A percentile compares a stretch with the other conserved stretches of the same genome.
Evolutionary conservation across 2,797 vertebrate species (phyloP).

Genomic region (Hydrolagus colliei): DNA sequence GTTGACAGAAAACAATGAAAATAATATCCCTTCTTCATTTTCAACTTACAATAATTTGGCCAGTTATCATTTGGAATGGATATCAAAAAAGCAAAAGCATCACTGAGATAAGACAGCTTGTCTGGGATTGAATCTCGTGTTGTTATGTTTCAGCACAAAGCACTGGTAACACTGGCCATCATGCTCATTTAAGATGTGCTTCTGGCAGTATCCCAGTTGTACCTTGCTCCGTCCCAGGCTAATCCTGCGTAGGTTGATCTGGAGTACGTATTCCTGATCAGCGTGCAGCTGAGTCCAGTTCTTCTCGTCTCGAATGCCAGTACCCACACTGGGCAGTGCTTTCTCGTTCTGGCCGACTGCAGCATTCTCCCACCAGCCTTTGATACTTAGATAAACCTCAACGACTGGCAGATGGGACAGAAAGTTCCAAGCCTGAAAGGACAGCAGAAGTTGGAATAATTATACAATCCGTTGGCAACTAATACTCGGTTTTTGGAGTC

Average conservation of each 20-base stretch:
- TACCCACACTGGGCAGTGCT: slow-evolving; percentile 52
- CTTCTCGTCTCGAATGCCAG: slow-evolving; percentile 59
- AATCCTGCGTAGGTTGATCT: slow-evolving; percentile 73
- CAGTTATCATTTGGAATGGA: too few relatives aligned
- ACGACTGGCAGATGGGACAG: slow-evolving; percentile 80
- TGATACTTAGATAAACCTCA: slow-evolving; percentile 71
- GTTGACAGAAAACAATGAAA: too few relatives aligned
- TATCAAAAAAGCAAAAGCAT: too few relatives aligned
- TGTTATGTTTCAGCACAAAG: too few relatives aligned
- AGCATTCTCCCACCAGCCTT: slow-evolving; percentile 76
- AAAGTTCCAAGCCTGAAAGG: slow-evolving; percentile 76
- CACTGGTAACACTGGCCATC: too few relatives aligned
- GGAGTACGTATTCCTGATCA: slow-evolving; percentile 92
- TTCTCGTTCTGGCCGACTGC: slow-evolving; percentile 59
- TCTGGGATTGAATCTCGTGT: too few relatives aligned
- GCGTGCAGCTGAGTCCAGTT: slow-evolving; percentile 79
- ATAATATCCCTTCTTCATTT: too few relatives aligned
- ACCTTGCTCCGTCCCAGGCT: slow-evolving; percentile 75
- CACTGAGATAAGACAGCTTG: too few relatives aligned
- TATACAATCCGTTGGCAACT: not conserved
- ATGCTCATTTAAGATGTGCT: too few relatives aligned
- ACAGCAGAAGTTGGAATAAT: slow-evolving; percentile 5
- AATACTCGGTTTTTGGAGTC: too few relatives aligned
- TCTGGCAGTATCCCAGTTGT: slow-evolving; percentile 21
- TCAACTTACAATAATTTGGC: too few relatives aligned